Percentiles rank a stretch among this genome's conserved stretches.
Conservation (phyloP, 2,888 invertebrate genomes). For the Phyto melanocephala region DNA sequence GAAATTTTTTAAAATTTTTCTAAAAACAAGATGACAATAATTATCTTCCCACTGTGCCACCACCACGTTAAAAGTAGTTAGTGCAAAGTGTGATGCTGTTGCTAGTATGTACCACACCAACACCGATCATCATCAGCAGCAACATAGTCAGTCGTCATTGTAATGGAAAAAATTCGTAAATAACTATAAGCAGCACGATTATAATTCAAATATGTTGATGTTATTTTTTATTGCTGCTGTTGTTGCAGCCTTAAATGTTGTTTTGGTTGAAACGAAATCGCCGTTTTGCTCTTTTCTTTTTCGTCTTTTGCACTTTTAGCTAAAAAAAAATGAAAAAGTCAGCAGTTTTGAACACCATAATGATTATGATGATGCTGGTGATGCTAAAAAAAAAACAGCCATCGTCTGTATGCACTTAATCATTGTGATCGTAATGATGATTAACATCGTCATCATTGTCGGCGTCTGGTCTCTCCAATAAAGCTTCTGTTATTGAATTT, state of each 20-base stretch:
- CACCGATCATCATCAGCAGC: not conserved
- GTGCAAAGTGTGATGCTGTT: conserved; percentile 42
- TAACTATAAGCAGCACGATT: not conserved
- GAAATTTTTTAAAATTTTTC: too few species aligned
- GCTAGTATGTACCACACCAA: not conserved
- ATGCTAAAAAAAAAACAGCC: not conserved
- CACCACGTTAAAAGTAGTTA: not conserved
- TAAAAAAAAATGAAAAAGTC: conserved; percentile 10
- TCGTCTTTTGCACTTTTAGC: conserved; percentile 27
- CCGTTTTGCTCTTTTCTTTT: not conserved
- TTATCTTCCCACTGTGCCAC: not conserved
- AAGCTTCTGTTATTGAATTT: conserved; percentile 61
- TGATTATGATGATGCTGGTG: conserved; percentile 8
- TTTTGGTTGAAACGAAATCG: conserved; percentile 7
- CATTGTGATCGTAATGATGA: not conserved
- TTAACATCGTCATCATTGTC: conserved; percentile 45
- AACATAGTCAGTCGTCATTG: not conserved
- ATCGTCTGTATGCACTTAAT: not conserved
- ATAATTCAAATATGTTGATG: conserved; percentile 1
- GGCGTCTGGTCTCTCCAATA: conserved; percentile 59
- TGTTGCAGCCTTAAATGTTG: not conserved
- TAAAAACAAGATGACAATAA: too few species aligned
- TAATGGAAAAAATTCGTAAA: not conserved
- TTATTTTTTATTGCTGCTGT: conserved; percentile 18
- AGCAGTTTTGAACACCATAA: conserved; percentile 2